These are phyloP conservation scores for Ophonus ardosiacus DNA, from an alignment of 2,888 invertebrate genomes.

Conservation along the genomic window DNA sequence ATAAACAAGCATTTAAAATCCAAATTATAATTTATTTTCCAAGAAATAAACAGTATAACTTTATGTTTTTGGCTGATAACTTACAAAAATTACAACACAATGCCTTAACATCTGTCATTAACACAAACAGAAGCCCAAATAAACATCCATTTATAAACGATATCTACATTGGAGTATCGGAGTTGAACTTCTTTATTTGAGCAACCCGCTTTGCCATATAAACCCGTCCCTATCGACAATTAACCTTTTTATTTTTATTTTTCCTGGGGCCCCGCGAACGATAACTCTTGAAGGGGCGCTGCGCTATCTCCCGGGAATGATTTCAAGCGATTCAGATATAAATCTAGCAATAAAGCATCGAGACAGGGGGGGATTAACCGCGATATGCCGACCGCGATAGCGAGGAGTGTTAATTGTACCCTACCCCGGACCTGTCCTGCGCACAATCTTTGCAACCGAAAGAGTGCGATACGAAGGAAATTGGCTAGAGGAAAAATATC, in stretches of 20 bases:
- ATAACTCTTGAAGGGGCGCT: conserved; percentile 48
- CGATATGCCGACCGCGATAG: conserved; percentile 34
- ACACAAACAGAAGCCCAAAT: too few species aligned
- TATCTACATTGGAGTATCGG: background rate
- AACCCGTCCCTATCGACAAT: conserved; percentile 45
- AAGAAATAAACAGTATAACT: too few species aligned
- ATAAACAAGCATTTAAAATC: too few species aligned
- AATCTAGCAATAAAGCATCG: conserved; percentile 68
- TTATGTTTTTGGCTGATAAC: too few species aligned
- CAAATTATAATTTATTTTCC: too few species aligned
- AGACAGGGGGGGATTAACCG: conserved; percentile 64
- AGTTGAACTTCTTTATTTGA: conserved; percentile 12
- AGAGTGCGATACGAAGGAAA: conserved; percentile 67
- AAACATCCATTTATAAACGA: too few species aligned
- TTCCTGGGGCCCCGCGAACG: conserved; percentile 36
- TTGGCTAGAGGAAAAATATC: conserved; percentile 72
- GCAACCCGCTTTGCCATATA: background rate
- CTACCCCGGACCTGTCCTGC: conserved; percentile 13
- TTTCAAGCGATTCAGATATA: conserved; percentile 67
- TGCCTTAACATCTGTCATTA: too few species aligned
- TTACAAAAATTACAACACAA: too few species aligned
- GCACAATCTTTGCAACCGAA: background rate
- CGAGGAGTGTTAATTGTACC: conserved; percentile 51
- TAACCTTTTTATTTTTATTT: conserved; percentile 58
- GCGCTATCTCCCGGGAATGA: conserved; percentile 59